Base-by-base conservation (phyloP, 2,888 invertebrate species). In the Mythimna loreyi region DNA sequence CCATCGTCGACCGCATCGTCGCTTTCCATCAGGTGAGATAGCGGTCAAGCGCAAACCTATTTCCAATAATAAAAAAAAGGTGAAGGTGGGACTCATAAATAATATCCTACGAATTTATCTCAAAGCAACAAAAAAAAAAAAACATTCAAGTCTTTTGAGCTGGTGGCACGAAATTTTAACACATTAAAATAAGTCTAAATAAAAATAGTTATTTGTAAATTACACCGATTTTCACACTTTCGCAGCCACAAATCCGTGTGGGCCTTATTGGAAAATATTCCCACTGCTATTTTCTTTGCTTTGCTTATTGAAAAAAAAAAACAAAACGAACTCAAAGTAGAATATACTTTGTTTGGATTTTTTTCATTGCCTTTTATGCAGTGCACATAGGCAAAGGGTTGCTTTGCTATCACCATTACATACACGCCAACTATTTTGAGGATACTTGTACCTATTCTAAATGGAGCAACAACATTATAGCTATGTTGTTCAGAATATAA, bases 251-350 rank as follows among this genome's bases (percentile, higher is more conserved):
- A 86, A 56, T 69, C 76, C 86, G 85, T 86, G 89, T 89, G 86
- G 86, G 83, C 83, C 88, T 92, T 94, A 94, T 94, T 94, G 92
- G 86, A 93, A 93, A 91, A 88, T 83, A 69, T 85, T 87, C 86
- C 83, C 82, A 87, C 85, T 88, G 90, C 84, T 82, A 85, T 88
- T 92, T 90, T 90, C 88, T 89, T 84, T 83, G 85, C 86, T 84
- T 81, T 85, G 88, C 87, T 92, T 93, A 92, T 92, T 92, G 91
- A 86, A 88, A 91, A 89, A 59, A 36, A 79, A 79, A 86, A 77
- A 65, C 72, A 62, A 63, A 71, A 76, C 67, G 61, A 67, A 82
- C 70, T 60, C 59, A 59, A 68, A 77, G 43, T 59, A 55, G 58
- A 59, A 66, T 62, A 67, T 60, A 67, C 71, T 75, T 75, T 65